Percentiles rank a stretch among this genome's conserved stretches.
phyloP scores from a whole-genome alignment of 2,797 vertebrate genomes.

The Myiothlypis coronata region DNA sequence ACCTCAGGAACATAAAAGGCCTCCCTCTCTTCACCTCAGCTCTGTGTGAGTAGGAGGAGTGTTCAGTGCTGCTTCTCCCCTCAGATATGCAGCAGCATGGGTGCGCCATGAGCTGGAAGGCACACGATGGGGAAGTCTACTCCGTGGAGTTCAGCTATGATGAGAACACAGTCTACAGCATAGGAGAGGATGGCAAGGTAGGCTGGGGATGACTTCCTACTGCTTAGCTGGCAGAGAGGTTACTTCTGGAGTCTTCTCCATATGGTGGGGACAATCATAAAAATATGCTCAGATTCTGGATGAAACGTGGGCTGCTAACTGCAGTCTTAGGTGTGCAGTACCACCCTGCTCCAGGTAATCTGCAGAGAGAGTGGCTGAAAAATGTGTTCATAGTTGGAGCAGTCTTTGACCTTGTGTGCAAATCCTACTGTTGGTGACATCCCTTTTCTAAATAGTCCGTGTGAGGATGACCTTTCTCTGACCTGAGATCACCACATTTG shows the following conservation, averaged over 20 bases:
- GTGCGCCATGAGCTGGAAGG: slow-evolving; percentile 95
- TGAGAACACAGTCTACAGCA: slow-evolving; percentile 94
- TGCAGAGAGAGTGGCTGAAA: background rate
- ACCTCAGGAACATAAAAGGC: background rate
- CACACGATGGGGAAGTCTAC: slow-evolving; percentile 92
- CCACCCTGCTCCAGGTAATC: background rate
- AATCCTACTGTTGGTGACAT: background rate
- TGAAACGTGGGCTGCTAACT: background rate
- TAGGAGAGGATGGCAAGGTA: slow-evolving; percentile 95
- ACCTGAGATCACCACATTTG: background rate
- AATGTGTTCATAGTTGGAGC: background rate
- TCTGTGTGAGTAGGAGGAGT: background rate
- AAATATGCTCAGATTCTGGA: background rate
- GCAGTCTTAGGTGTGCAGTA: background rate
- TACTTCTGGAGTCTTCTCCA: background rate
- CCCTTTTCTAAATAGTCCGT: background rate
- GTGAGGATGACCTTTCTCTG: background rate
- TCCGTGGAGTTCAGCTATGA: slow-evolving; percentile 98
- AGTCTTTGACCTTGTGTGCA: background rate
- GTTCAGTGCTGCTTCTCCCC: slow-evolving; percentile 7
- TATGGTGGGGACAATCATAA: background rate
- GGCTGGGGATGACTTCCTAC: background rate
- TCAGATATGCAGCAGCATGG: slow-evolving; percentile 95
- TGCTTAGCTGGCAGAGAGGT: background rate
- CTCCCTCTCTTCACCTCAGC: background rate